These are phyloP conservation scores for Rhyacichthys aspro DNA, from an alignment of 2,797 vertebrate species.

Conservation along the genomic window DNA sequence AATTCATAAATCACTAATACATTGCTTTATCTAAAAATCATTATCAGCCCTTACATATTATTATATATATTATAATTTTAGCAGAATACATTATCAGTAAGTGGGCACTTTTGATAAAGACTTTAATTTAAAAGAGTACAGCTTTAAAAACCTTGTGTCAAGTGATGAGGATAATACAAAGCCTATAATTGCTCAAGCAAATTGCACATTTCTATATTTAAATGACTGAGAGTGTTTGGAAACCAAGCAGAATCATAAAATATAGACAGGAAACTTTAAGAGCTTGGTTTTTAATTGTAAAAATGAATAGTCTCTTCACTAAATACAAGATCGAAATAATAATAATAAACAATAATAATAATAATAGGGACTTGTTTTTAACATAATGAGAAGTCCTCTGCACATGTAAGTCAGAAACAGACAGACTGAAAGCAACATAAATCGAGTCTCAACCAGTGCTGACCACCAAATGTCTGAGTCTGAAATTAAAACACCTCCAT, in stretches of 20 bases:
- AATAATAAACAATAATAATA: too few species aligned
- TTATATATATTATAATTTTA: conserved; percentile 10
- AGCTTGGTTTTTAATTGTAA: too few species aligned
- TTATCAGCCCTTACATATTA: not conserved
- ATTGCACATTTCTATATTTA: conserved; percentile 1
- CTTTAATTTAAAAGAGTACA: conserved; percentile 19
- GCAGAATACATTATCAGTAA: conserved; percentile 28
- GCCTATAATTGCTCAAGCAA: not conserved
- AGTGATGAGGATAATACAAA: not conserved
- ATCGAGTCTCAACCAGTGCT: conserved; percentile 29
- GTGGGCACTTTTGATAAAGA: conserved; percentile 17
- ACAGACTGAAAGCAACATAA: too few species aligned
- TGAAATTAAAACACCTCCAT: conserved; percentile 48
- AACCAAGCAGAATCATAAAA: not conserved
- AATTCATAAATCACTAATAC: conserved; percentile 25
- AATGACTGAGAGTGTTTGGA: not conserved
- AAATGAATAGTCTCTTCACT: too few species aligned
- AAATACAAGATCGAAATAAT: too few species aligned
- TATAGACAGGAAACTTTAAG: too few species aligned
- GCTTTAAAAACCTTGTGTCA: not conserved
- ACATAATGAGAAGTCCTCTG: too few species aligned
- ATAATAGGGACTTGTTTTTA: too few species aligned
- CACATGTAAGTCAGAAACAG: too few species aligned
- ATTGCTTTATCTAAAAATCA: conserved; percentile 26
- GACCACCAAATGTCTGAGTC: conserved; percentile 55